These are phyloP conservation scores for Chaitophorus viminalis DNA, from an alignment of 2,888 invertebrate species.

Conservation along the genomic window DNA sequence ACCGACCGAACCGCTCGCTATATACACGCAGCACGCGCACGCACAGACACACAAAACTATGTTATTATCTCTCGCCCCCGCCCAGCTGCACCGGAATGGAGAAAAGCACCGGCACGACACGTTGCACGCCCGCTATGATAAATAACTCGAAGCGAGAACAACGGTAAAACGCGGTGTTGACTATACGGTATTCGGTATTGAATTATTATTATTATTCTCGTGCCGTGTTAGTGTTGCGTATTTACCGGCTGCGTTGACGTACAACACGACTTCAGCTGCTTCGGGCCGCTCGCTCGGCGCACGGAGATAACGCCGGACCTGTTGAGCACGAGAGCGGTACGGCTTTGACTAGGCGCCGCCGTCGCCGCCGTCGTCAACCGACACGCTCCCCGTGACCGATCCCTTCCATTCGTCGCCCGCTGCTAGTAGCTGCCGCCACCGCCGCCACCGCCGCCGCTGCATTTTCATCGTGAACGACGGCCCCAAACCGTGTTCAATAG, in stretches of 20 bases:
- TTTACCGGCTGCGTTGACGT: neutral
- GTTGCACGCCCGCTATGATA: too few species aligned
- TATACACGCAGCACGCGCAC: too few species aligned
- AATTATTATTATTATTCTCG: too few species aligned
- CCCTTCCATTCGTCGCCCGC: constrained; percentile 44
- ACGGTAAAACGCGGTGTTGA: too few species aligned
- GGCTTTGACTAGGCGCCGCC: constrained; percentile 31
- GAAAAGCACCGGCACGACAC: neutral
- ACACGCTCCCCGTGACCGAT: constrained; percentile 60
- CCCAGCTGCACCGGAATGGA: neutral
- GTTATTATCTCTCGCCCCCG: neutral
- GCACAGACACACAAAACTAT: too few species aligned
- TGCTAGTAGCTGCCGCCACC: neutral
- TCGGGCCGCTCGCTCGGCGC: constrained; percentile 17
- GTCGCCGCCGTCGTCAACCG: constrained; percentile 29
- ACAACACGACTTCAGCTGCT: neutral
- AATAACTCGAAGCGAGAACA: neutral
- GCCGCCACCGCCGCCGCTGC: neutral
- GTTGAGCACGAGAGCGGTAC: constrained; percentile 54
- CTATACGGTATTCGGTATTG: too few species aligned
- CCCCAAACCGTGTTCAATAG: constrained; percentile 3
- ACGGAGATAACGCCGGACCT: constrained; percentile 50
- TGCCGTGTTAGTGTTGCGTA: neutral
- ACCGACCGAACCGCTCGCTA: constrained; percentile 13
- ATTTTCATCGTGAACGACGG: neutral